Evolutionary conservation across 2,113 vertebrate genomes (phyloP), one percentile per base, ranked within the genome.

Genomic region (Syngnathus floridae): DNA sequence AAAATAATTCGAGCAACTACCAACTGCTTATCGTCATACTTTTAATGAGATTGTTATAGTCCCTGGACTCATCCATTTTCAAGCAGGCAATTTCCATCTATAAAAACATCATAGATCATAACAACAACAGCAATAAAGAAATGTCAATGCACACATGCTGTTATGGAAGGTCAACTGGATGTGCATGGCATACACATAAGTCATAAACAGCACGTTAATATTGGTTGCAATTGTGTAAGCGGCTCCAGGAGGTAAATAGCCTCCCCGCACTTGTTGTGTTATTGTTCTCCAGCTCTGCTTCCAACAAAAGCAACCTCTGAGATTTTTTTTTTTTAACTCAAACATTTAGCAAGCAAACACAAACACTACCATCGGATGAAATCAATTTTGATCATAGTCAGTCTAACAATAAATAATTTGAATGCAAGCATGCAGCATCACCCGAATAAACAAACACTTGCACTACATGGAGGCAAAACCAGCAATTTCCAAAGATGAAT

Each of bases 311-410:
- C 17, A 22, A 36, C 22, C 13, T 43, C 37, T 61, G 10, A 43
- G 59, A 11, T 16, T 19, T 4, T 11, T 46, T 46, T 56, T 35
- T 54, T 59, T 38, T 13, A 11, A 9, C 19, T 59, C 60, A 69
- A 46, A 31, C 26, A 66, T 31, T 35, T 3, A 22, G 7, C 55
- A 35, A 26, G 49, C 51, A 78, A 71, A 66, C 67, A 70, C 49
- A 31, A 12, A n/a, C 61, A 65, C 17, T 58, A 70, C 63, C 63
- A 75, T 67, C 72, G 52, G 65, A 56, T 7, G 13, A 56, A 71
- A 54, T 69, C 71, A 40, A 71, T 70, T 38, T 14, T 8, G 21
- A 1, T 0, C 16, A 40, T 13, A n/a, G 51, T 14, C 70, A 65
- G 63, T 78, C 64, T 49, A n/a, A 46, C 16, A 64, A 37, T 4